Evolutionary conservation across 2,797 vertebrate species (phyloP), one percentile per base, ranked within the genome.

Genomic region (Mastacembelus armatus): DNA sequence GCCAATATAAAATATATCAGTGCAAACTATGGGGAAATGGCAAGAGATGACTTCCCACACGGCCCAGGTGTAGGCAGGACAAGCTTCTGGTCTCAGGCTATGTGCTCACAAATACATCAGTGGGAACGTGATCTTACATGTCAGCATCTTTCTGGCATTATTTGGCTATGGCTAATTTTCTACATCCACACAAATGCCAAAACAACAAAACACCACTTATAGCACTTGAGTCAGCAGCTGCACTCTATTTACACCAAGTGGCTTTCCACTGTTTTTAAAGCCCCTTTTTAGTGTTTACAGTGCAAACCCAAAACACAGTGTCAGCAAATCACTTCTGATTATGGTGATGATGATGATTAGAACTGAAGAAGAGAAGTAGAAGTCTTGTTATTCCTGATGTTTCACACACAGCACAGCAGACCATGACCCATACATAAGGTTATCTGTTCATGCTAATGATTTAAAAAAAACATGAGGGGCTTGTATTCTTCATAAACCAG

Each of bases 1-100:
- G 81, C 62, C 84, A 84, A 35, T 49, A 50, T 72, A 74, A 84
- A 78, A 80, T 78, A 83, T 47, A 71, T 74, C 73, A 32, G 50
- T 5, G 43, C 55, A 81, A 70, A 68, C 71, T 50, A 35, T 1
- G 21, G 49, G 22, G 49, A 75, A 66, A 62, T 7, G 45, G 30
- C 49, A 8, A 27, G 52, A 67, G 78, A 80, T 19, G 33, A 65
- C 67, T 80, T 73, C 63, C 55, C 66, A 72, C 57, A 68, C 62
- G 68, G 56, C 64, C 30, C 52, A 14, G 48, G 18, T 66, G 61
- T 38, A 44, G 71, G 50, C 48, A 43, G 61, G 78, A 43, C 65
- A 30, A 44, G 40, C 64, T 12, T 44, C 71, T 68, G 36, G 54
- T 83, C 66, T 67, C 63, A 22, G 50, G 57, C 33, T 60, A 47